Conservation (phyloP, 2,797 vertebrate genomes). For the Molossus alvarezi region DNA sequence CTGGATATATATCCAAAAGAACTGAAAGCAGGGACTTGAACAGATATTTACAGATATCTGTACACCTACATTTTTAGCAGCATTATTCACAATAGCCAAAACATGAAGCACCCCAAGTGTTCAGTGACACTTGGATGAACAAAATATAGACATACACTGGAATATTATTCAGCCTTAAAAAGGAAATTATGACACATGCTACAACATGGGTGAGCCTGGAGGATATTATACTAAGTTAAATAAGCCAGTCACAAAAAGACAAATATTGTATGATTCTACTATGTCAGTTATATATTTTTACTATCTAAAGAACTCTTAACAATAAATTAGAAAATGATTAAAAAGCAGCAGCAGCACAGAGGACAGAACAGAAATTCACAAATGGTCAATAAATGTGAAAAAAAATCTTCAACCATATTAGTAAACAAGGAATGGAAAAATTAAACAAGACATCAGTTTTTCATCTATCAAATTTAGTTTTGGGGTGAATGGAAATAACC, state of each 20-base stretch:
- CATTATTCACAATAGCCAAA: not conserved
- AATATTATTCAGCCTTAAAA: conserved; percentile 13
- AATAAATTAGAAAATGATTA: conserved; percentile 15
- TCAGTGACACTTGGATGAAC: not conserved
- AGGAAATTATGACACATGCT: conserved; percentile 20
- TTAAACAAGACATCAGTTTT: conserved; percentile 19
- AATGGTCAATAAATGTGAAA: not conserved
- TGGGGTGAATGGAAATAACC: not conserved
- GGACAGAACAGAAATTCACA: conserved; percentile 49
- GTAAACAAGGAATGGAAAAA: conserved; percentile 33
- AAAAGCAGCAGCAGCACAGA: conserved; percentile 44
- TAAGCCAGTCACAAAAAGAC: not conserved
- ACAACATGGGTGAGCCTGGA: not conserved
- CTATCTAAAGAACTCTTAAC: not conserved
- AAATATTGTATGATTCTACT: not conserved
- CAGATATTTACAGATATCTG: not conserved
- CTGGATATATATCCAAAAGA: not conserved
- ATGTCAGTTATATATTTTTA: not conserved
- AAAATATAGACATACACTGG: not conserved
- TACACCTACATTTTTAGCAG: not conserved
- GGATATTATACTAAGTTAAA: conserved; percentile 4
- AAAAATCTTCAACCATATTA: conserved; percentile 30
- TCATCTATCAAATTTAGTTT: conserved; percentile 19
- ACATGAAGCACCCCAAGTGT: not conserved
- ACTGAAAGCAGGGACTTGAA: conserved; percentile 6